phyloP scores from a whole-genome alignment of 2,113 vertebrate genomes.

The Alethe diademata region DNA sequence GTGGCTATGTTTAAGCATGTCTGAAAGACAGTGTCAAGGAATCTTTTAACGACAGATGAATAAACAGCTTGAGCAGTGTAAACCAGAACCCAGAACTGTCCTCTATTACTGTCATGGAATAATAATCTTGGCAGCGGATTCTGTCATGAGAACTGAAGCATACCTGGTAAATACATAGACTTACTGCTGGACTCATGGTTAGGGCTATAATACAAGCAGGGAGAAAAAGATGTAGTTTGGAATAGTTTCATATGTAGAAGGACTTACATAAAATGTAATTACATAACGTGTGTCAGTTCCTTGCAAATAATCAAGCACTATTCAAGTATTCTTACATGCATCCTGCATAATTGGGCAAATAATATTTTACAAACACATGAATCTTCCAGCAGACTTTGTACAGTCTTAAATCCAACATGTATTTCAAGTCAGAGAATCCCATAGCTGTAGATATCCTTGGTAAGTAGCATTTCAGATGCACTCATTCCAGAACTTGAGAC shows the following conservation, averaged over 20 bases:
- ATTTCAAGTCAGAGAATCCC: neutral
- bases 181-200: neutral
- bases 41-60: neutral
- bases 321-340: neutral
- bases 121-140: neutral
- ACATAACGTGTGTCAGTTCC: rapidly evolving
- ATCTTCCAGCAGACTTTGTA: neutral
- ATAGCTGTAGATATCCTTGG: neutral
- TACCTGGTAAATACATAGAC: neutral
- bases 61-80: neutral
- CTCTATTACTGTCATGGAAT: neutral
- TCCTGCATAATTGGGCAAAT: neutral
- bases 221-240: neutral
- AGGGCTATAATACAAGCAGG: neutral
- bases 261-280: neutral
- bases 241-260: neutral
- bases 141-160: neutral
- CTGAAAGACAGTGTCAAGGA: neutral
- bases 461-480: neutral
- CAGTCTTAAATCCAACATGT: neutral
- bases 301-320: neutral
- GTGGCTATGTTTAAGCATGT: neutral
- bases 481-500: neutral
- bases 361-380: neutral
- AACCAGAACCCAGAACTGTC: neutral